phyloP scores from a whole-genome alignment of 2,797 vertebrate genomes.

The Chelon labrosus region DNA sequence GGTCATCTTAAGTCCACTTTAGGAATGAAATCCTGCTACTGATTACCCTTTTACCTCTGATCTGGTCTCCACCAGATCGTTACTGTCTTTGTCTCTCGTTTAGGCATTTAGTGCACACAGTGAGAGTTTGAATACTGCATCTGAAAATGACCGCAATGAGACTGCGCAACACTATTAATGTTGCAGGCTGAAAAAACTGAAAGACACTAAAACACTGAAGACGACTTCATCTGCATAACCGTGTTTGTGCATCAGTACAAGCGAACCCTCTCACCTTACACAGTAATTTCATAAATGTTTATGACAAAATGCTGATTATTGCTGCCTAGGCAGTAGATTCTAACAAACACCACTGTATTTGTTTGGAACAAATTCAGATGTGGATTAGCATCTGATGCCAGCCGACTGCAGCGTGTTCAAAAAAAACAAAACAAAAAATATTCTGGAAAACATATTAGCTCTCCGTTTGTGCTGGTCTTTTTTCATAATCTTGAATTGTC shows the following conservation, averaged over 20 bases:
- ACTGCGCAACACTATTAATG: neutral
- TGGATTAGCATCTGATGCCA: neutral
- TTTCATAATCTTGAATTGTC: slow-evolving; percentile 34
- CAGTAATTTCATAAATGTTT: neutral
- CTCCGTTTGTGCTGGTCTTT: neutral
- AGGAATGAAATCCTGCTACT: neutral
- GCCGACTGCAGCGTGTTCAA: neutral
- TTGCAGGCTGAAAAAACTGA: slow-evolving; percentile 1
- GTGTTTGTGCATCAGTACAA: neutral
- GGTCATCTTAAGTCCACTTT: too few species aligned
- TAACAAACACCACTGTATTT: neutral
- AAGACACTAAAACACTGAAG: neutral
- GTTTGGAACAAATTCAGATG: neutral
- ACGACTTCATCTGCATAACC: too few species aligned
- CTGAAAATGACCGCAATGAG: neutral
- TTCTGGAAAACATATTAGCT: slow-evolving; percentile 21
- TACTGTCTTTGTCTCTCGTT: neutral
- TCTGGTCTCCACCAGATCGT: neutral
- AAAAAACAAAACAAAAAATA: slow-evolving; percentile 12
- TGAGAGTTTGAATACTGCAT: neutral
- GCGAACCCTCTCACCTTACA: neutral
- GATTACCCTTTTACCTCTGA: slow-evolving; percentile 1
- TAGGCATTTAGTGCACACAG: neutral
- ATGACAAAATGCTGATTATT: neutral
- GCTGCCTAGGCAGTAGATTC: neutral